Conservation (phyloP, 2,113 vertebrate genomes). For the Labeo rohita region DNA sequence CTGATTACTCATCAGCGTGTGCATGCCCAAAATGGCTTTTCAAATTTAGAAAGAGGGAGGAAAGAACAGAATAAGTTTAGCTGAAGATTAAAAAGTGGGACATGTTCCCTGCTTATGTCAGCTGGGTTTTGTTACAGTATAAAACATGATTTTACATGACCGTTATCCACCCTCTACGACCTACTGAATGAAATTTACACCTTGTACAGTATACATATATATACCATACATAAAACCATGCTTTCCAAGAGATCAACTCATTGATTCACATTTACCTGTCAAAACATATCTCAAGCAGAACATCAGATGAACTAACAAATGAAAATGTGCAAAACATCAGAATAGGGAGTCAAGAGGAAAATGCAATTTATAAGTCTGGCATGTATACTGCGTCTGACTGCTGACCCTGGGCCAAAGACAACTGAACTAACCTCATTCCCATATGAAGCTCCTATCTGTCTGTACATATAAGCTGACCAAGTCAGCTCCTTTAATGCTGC, state of each 20-base stretch:
- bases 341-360: conserved; percentile 3
- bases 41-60: not conserved
- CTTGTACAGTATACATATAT: not conserved
- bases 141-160: too few relatives aligned
- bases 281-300: not conserved
- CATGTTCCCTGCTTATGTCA: not conserved
- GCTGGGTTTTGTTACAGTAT: too few relatives aligned
- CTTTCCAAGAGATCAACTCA: not conserved
- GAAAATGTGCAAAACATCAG: conserved; percentile 18
- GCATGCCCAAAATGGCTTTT: conserved; percentile 95
- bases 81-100: too few relatives aligned
- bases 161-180: too few relatives aligned
- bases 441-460: not conserved
- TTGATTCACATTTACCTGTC: not conserved
- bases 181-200: too few relatives aligned
- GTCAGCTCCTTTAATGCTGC: not conserved
- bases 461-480: not conserved
- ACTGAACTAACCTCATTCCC: conserved; percentile 34
- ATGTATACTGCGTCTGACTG: not conserved
- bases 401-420: conserved; percentile 30
- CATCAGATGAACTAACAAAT: not conserved
- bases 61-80: not conserved
- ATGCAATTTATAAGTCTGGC: not conserved
- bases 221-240: not conserved
- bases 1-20: conserved; percentile 99